phyloP scores from a whole-genome alignment of 2,113 vertebrate genomes.

The Microcebus ravelobensis region DNA sequence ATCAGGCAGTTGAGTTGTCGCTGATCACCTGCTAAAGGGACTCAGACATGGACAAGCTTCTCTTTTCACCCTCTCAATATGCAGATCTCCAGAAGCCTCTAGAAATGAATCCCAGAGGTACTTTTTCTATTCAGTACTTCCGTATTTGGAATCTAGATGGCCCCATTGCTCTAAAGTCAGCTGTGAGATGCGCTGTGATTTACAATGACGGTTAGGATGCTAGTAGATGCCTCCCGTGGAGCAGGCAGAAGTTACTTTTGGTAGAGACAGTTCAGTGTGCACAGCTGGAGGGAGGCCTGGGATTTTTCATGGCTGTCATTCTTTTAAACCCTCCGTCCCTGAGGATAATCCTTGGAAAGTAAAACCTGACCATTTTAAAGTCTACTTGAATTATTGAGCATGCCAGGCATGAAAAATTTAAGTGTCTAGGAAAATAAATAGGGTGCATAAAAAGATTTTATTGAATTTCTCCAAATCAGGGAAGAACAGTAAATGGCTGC shows the following conservation, averaged over 20 bases:
- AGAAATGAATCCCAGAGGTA: neutral
- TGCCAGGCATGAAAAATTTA: conserved; percentile 69
- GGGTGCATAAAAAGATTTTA: conserved; percentile 5
- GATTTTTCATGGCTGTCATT: conserved; percentile 66
- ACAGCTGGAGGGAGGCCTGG: conserved; percentile 55
- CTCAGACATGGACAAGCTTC: neutral
- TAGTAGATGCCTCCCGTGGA: neutral
- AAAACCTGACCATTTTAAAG: conserved; percentile 77
- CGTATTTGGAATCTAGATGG: conserved; percentile 64
- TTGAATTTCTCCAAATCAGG: conserved; percentile 41
- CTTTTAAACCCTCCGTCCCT: conserved; percentile 60
- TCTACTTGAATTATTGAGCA: conserved; percentile 82
- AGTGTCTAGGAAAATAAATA: conserved; percentile 70
- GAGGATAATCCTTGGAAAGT: conserved; percentile 75
- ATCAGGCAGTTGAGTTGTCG: neutral
- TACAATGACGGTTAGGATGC: neutral
- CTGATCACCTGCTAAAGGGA: neutral
- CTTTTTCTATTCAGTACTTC: conserved; percentile 38
- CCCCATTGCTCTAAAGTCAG: conserved; percentile 71
- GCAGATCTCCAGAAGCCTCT: neutral
- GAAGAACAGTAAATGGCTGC: neutral
- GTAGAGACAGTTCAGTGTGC: neutral
- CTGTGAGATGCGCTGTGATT: neutral
- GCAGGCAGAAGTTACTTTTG: neutral
- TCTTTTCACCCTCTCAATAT: neutral